Evolutionary conservation across 2,113 vertebrate species (phyloP).

Genomic region (Cololabis saira): DNA sequence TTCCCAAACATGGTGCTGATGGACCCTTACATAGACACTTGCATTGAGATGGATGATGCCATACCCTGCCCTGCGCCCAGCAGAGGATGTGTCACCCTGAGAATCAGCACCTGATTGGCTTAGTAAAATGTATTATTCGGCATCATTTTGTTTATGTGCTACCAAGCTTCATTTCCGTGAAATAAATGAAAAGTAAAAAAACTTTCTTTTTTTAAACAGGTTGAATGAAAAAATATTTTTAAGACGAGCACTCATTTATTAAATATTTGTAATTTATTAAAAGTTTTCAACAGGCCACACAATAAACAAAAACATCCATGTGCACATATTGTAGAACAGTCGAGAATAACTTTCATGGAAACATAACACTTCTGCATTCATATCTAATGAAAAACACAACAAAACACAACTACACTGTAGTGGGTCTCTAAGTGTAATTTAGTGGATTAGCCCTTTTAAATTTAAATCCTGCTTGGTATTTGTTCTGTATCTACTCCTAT

Average conservation of each 20-base stretch:
- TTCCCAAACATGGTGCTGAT: slow-evolving; percentile 83
- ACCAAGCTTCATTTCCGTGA: no score
- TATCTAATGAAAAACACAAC: background rate
- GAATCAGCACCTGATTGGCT: slow-evolving; percentile 30
- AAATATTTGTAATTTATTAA: slow-evolving; percentile 58
- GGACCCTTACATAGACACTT: slow-evolving; percentile 86
- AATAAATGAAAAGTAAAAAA: background rate
- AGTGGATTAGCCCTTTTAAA: slow-evolving; percentile 40
- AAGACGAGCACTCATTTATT: slow-evolving; percentile 1
- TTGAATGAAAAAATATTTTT: background rate
- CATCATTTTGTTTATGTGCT: background rate
- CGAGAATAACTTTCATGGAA: slow-evolving; percentile 25
- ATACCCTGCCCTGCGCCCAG: slow-evolving; percentile 88
- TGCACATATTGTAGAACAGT: slow-evolving; percentile 39
- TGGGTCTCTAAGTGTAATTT: background rate
- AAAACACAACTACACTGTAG: slow-evolving; percentile 7
- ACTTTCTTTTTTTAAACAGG: background rate
- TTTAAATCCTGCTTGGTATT: background rate
- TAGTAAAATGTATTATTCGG: background rate
- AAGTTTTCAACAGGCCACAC: slow-evolving; percentile 31
- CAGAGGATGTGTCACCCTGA: slow-evolving; percentile 83
- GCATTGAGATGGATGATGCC: slow-evolving; percentile 80
- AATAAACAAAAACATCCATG: slow-evolving; percentile 28
- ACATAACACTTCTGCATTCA: background rate
- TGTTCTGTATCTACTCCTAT: background rate